These are phyloP conservation scores for Helicolenus hilgendorfi DNA, from an alignment of 2,797 vertebrate species.

Conservation along the genomic window DNA sequence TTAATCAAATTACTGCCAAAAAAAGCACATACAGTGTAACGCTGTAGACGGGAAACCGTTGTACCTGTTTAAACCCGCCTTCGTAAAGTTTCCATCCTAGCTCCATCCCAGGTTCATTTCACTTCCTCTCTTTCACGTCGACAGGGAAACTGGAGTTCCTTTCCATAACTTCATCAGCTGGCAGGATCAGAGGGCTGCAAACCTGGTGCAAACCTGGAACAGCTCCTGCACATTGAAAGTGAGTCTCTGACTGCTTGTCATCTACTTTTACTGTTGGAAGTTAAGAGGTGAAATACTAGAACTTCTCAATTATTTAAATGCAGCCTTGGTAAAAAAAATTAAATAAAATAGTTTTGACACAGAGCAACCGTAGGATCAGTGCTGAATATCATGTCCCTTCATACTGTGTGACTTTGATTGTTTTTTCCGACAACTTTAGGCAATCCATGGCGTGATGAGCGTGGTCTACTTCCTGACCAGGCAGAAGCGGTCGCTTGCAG, in stretches of 20 bases:
- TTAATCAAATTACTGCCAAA: neutral
- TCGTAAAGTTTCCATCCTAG: neutral
- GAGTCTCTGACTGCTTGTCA: conserved; percentile 45
- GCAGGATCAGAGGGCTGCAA: conserved; percentile 94
- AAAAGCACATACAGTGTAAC: neutral
- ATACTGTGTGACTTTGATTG: neutral
- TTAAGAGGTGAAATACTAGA: neutral
- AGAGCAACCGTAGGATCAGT: neutral
- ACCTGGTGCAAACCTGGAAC: conserved; percentile 96
- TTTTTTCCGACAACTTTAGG: conserved; percentile 78
- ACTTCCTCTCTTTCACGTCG: neutral
- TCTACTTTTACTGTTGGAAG: neutral
- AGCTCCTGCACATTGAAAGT: conserved; percentile 94
- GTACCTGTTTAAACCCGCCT: neutral
- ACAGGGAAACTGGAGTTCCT: conserved; percentile 94
- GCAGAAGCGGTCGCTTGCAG: conserved; percentile 90
- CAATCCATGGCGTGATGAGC: conserved; percentile 89
- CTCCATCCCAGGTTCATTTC: neutral
- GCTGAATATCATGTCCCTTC: neutral
- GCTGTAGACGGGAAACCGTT: neutral
- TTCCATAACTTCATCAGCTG: conserved; percentile 99
- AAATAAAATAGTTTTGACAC: neutral
- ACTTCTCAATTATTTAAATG: neutral
- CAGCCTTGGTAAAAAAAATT: neutral
- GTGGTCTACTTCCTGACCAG: conserved; percentile 93